Conservation (phyloP, 2,888 invertebrate species). For the Melieria omissa region DNA sequence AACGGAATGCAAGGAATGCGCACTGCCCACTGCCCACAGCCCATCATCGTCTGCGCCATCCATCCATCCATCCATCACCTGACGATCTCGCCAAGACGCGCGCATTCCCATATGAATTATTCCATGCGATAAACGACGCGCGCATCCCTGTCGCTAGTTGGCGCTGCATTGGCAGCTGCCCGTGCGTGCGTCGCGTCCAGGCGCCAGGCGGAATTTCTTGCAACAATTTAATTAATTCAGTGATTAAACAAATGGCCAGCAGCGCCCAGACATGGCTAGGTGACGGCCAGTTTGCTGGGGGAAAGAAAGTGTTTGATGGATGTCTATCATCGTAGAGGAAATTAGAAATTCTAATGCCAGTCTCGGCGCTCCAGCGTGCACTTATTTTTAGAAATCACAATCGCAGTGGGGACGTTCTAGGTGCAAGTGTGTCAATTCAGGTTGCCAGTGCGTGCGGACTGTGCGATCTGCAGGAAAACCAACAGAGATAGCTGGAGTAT, state of each 20-base stretch:
- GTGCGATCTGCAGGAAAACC: too few relatives aligned
- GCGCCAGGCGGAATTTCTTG: conserved; percentile 39
- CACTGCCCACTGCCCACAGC: background rate
- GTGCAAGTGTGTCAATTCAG: conserved; percentile 27
- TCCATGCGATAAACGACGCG: conserved; percentile 13
- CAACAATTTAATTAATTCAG: conserved; percentile 40
- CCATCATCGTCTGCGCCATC: background rate
- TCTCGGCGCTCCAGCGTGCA: background rate
- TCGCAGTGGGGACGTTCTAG: conserved; percentile 22
- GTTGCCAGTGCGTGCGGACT: background rate
- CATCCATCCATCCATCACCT: conserved; percentile 11
- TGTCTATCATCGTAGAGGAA: conserved; percentile 17
- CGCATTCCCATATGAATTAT: conserved; percentile 41
- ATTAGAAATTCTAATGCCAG: conserved; percentile 32
- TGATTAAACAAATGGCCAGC: conserved; percentile 23
- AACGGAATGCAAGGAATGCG: conserved; percentile 39
- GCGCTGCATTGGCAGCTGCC: background rate
- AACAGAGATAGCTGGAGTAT: too few relatives aligned
- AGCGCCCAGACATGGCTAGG: background rate
- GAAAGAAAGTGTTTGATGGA: conserved; percentile 23
- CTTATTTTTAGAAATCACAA: conserved; percentile 18
- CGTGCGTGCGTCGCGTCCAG: conserved; percentile 29
- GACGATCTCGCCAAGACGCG: conserved; percentile 2
- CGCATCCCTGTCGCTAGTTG: conserved; percentile 8
- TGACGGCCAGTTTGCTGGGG: conserved; percentile 8